These are phyloP conservation scores for Orientallactaga sibirica DNA, from an alignment of 2,797 vertebrate species.

Conservation along the genomic window DNA sequence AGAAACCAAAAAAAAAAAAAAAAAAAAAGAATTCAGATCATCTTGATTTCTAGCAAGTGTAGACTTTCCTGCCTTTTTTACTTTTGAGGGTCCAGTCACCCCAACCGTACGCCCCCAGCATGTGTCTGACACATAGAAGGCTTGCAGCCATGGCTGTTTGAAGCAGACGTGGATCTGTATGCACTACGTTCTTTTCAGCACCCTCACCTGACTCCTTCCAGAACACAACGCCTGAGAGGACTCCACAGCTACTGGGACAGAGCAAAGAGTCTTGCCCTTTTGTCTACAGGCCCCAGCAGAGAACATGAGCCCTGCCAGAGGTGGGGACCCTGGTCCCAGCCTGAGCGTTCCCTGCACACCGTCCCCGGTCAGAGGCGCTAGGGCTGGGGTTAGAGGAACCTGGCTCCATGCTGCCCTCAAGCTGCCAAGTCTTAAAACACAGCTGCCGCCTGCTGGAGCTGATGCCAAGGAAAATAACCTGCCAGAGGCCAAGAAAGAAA, in stretches of 20 bases:
- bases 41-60: no score
- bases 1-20: no score
- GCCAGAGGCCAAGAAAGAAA: background rate
- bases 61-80: no score
- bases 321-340: fast-evolving
- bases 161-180: no score
- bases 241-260: background rate
- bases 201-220: background rate
- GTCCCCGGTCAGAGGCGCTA: background rate
- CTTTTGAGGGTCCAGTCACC: no score
- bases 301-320: background rate
- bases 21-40: no score
- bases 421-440: constrained; percentile 25
- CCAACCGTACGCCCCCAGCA: no score
- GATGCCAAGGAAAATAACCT: background rate
- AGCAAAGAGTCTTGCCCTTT: background rate
- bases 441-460: background rate
- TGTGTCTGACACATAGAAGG: no score
- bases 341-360: background rate
- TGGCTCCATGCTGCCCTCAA: constrained; percentile 69
- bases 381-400: background rate
- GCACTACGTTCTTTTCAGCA: background rate
- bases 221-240: background rate
- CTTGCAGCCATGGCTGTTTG: background rate
- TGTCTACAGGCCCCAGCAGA: background rate